These are phyloP conservation scores for Myiotriccus ornatus DNA, from an alignment of 2,797 vertebrate species.

Conservation along the genomic window DNA sequence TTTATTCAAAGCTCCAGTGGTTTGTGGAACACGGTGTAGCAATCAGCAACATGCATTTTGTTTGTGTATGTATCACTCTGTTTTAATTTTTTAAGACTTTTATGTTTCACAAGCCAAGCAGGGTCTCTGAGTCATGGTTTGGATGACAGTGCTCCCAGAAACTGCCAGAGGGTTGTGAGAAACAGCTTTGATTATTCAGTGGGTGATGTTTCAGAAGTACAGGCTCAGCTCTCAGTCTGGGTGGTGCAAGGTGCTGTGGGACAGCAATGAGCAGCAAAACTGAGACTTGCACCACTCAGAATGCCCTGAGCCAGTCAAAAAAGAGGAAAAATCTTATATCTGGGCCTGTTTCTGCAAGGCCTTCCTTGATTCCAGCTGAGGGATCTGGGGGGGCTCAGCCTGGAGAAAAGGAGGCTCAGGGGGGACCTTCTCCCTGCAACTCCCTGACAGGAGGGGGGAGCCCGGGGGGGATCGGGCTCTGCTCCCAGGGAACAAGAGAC, in stretches of 20 bases:
- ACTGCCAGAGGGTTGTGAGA: neutral
- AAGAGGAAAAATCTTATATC: accelerated
- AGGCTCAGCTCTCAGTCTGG: accelerated
- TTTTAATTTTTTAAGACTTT: neutral
- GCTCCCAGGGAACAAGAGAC: neutral
- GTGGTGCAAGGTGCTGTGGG: neutral
- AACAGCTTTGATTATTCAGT: neutral
- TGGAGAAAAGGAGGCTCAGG: neutral
- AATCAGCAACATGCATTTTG: neutral
- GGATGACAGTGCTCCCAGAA: neutral
- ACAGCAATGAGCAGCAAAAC: neutral
- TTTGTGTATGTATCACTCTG: neutral
- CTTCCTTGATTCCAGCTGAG: neutral
- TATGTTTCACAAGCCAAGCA: neutral
- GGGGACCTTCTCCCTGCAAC: neutral
- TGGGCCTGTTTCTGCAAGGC: neutral
- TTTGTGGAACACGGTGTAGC: neutral
- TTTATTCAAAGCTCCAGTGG: neutral
- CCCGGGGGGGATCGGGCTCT: neutral
- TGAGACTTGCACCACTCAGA: accelerated
- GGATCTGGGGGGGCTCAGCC: neutral
- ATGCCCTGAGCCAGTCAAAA: neutral
- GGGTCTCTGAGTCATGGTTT: neutral
- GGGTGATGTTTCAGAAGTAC: neutral
- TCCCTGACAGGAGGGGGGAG: neutral